Evolutionary conservation across 2,113 vertebrate species (phyloP).

Genomic region (Mirounga angustirostris): DNA sequence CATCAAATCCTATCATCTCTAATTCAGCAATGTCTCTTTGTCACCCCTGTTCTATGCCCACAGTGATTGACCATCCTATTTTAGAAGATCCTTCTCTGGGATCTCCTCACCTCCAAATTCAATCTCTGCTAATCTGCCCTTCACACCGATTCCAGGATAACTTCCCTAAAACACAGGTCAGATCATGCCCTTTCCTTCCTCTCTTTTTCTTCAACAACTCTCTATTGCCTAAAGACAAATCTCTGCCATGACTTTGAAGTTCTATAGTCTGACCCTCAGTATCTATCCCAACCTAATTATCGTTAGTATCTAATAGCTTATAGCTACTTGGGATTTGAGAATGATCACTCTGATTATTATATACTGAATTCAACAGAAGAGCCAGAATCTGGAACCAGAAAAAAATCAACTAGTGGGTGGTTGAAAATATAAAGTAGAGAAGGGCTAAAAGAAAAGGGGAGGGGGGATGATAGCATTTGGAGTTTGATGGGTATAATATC

Average conservation of each 20-base stretch:
- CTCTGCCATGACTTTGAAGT: neutral
- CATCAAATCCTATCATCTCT: neutral
- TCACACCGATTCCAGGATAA: neutral
- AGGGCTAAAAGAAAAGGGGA: neutral
- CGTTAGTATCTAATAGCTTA: too few species aligned
- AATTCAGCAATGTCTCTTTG: neutral
- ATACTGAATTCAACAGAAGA: neutral
- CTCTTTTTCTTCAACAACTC: neutral
- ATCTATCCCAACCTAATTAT: neutral
- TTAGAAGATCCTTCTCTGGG: neutral
- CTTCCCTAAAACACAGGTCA: neutral
- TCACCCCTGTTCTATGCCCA: neutral
- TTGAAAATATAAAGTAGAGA: neutral
- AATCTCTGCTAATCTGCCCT: neutral
- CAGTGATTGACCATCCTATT: neutral
- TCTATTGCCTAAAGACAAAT: neutral
- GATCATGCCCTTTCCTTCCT: neutral
- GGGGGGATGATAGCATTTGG: too few species aligned
- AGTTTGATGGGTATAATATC: neutral
- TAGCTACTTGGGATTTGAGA: neutral
- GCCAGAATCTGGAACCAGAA: neutral
- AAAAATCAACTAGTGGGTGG: neutral
- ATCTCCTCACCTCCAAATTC: neutral
- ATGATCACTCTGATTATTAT: neutral
- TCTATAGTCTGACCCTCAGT: neutral